Conservation (phyloP, 1,140 invertebrate genomes). For the Bombus consobrinus region DNA sequence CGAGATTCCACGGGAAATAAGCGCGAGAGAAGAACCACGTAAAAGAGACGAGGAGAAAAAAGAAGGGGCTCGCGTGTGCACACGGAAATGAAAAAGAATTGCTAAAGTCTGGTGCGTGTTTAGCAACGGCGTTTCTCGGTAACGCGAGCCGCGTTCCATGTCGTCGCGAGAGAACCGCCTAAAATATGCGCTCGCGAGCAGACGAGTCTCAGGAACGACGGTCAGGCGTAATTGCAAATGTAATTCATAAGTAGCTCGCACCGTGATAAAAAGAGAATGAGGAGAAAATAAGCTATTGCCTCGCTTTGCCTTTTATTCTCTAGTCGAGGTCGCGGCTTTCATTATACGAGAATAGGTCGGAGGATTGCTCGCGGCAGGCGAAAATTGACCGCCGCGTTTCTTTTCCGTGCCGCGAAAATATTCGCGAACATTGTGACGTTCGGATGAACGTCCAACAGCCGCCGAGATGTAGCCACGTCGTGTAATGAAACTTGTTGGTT, state of each 20-base stretch:
- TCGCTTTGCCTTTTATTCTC: conserved; percentile 56
- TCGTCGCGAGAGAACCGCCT: conserved; percentile 28
- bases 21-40: not conserved
- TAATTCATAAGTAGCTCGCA: conserved; percentile 70
- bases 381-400: not conserved
- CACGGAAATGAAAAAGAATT: conserved; percentile 52
- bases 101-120: conserved; percentile 52
- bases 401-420: not conserved
- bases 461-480: too few species aligned
- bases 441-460: too few species aligned
- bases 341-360: not conserved
- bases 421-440: not conserved
- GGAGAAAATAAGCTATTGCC: conserved; percentile 47
- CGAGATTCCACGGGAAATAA: not conserved
- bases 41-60: not conserved
- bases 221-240: conserved; percentile 69
- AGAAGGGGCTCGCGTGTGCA: conserved; percentile 8
- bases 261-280: not conserved
- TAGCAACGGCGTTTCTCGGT: conserved; percentile 50
- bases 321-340: conserved; percentile 24
- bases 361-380: not conserved
- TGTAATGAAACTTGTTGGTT: not conserved
- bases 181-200: conserved; percentile 50
- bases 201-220: conserved; percentile 6
- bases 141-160: conserved; percentile 26